Conservation (phyloP, 1,140 invertebrate species). For the Drosophila melanica region DNA sequence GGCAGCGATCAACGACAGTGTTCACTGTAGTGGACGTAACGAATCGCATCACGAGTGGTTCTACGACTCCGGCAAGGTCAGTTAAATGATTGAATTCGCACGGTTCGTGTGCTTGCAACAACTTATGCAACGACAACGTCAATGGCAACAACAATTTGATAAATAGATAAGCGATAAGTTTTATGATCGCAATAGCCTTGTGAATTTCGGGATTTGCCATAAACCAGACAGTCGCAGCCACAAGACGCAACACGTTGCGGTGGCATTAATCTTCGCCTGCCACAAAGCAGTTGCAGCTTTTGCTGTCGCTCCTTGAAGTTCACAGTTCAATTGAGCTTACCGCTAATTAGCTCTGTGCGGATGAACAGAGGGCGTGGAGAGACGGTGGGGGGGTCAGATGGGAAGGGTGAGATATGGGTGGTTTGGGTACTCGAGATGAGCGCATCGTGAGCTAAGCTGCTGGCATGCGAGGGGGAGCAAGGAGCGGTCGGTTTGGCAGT, state of each 20-base stretch:
- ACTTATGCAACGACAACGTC: slow-evolving; percentile 17
- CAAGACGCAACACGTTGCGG: slow-evolving; percentile 10
- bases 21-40: slow-evolving; percentile 1
- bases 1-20: too few species aligned
- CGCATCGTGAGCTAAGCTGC: background rate
- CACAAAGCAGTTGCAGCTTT: slow-evolving; percentile 1
- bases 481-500: background rate
- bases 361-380: background rate
- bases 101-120: slow-evolving; percentile 16
- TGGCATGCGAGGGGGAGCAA: background rate
- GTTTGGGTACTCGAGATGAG: background rate
- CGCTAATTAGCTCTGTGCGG: slow-evolving; percentile 62
- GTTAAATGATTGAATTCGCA: slow-evolving; percentile 15
- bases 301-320: slow-evolving; percentile 43
- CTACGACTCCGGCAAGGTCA: slow-evolving; percentile 31
- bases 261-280: slow-evolving; percentile 29
- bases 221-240: slow-evolving; percentile 12
- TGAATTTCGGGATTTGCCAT: slow-evolving; percentile 14
- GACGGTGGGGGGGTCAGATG: background rate
- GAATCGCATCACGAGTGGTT: slow-evolving; percentile 3
- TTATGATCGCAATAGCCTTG: slow-evolving; percentile 44
- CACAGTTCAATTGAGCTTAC: slow-evolving; percentile 73
- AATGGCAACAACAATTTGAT: slow-evolving; percentile 34
- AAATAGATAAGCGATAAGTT: slow-evolving; percentile 62
- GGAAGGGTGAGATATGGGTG: background rate